Base-by-base conservation (phyloP, 2,797 vertebrate species). In the Micrastur ruficollis region DNA sequence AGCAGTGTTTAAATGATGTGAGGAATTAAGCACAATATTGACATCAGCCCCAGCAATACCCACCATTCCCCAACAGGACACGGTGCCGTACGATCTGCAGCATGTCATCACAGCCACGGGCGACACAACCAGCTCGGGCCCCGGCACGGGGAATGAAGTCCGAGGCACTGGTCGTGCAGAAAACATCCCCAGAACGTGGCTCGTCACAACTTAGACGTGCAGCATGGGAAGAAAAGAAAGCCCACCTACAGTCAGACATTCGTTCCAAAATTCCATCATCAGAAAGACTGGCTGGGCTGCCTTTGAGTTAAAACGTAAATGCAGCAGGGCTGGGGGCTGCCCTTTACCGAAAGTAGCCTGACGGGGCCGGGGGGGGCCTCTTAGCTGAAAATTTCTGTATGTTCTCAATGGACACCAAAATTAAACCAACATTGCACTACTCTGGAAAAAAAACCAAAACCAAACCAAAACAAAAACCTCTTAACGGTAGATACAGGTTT, bases 81-180 rank as follows among this genome's bases (percentile, higher is more conserved):
- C 1, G 1, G 67, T 5, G 2, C 62, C 6, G 0, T 17, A 3
- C 6, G 44, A 22, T 15, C 52, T 34, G 52, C 61, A 47, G 19
- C 17, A 5, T 7, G 27, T 29, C n/a, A 2, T 38, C 44, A 26
- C 52, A 16, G 7, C 20, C 44, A 15, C 1, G 1, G 63, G 18
- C 2, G 20, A 4, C 42, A 56, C 23, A 14, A 10, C 23, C 58
- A 21, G 23, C 16, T 62, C 4, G 0, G 23, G 47, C 27, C 17
- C 23, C 2, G 8, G 40, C 9, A n/a, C 6, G 11, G 12, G n/a
- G 46, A 36, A 18, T 8, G 6, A 31, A 34, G n/a, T 5, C 74
- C 47, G 74, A 59, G 38, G 32, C 9, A 14, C 36, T 5, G 32
- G 12, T 36, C 27, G 5, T 5, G 12, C 26, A 18, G 11, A 32